phyloP scores from a whole-genome alignment of 1,140 invertebrate genomes.

The Diabrotica virgifera region DNA sequence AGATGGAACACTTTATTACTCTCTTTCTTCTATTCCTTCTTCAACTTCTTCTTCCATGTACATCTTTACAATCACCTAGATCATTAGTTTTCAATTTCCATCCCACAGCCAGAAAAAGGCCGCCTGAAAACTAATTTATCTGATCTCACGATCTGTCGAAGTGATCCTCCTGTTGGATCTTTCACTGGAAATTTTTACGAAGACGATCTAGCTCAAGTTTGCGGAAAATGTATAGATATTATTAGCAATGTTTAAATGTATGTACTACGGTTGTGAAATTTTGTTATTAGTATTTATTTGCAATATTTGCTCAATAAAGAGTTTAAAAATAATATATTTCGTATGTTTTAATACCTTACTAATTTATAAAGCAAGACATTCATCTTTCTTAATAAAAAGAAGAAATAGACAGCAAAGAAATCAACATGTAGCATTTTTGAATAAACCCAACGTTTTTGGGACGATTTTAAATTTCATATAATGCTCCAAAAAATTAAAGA shows the following conservation, averaged over 20 bases:
- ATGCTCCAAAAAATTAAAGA: no score
- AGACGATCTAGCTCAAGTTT: neutral
- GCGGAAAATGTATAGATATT: neutral
- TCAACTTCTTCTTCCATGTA: neutral
- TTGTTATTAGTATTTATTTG: slow-evolving; percentile 20
- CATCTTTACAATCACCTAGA: no score
- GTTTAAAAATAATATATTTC: neutral
- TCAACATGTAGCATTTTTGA: no score
- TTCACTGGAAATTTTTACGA: slow-evolving; percentile 16
- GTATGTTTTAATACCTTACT: no score
- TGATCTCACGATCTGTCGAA: neutral
- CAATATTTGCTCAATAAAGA: slow-evolving; percentile 24
- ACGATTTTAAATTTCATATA: no score
- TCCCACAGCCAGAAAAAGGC: no score
- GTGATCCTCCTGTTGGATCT: neutral
- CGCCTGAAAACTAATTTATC: no score
- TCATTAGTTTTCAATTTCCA: neutral
- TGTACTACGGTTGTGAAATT: slow-evolving; percentile 12
- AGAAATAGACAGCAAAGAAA: no score
- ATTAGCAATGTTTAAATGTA: neutral
- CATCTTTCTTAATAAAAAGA: no score
- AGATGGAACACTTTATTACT: neutral
- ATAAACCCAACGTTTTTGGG: no score
- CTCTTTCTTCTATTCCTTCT: neutral
- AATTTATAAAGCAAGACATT: no score